Conservation (phyloP, 2,113 vertebrate species). For the Sarotherodon lohbergeri region DNA sequence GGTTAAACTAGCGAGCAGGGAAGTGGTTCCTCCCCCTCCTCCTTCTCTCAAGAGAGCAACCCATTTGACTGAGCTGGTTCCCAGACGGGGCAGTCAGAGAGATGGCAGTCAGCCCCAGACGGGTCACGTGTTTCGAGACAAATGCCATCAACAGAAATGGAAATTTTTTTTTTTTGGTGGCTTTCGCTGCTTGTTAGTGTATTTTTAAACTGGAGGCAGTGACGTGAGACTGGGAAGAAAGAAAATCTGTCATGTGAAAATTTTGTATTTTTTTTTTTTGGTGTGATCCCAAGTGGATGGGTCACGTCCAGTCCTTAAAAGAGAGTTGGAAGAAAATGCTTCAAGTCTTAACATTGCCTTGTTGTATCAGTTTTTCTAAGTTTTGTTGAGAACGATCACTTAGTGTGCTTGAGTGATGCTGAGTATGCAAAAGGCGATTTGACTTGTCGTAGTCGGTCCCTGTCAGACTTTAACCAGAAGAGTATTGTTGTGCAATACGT, state of each 20-base stretch:
- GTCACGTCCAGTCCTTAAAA: background rate
- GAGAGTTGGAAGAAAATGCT: background rate
- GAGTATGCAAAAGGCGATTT: background rate
- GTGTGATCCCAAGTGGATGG: background rate
- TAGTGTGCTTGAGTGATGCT: background rate
- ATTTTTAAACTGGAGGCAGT: constrained; percentile 43
- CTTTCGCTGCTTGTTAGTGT: constrained; percentile 2
- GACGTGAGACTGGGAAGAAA: constrained; percentile 3
- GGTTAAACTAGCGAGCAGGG: constrained; percentile 5
- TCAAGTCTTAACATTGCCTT: background rate
- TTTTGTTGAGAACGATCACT: rapidly evolving
- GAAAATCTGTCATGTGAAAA: background rate
- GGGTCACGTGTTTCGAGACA: constrained; percentile 43
- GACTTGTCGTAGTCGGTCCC: background rate
- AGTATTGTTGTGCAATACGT: constrained; percentile 16
- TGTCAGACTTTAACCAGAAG: background rate
- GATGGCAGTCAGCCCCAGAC: constrained; percentile 49
- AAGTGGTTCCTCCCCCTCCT: background rate
- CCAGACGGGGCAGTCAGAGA: constrained; percentile 46
- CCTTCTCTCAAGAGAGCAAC: background rate
- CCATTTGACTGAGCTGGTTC: constrained; percentile 35
- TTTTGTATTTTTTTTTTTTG: background rate
- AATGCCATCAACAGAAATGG: constrained; percentile 52
- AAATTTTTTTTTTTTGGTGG: constrained; percentile 21
- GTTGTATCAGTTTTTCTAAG: background rate